Evolutionary conservation across 23 tunicate species (phyloP).

Genomic region (Halocynthia roretzi): DNA sequence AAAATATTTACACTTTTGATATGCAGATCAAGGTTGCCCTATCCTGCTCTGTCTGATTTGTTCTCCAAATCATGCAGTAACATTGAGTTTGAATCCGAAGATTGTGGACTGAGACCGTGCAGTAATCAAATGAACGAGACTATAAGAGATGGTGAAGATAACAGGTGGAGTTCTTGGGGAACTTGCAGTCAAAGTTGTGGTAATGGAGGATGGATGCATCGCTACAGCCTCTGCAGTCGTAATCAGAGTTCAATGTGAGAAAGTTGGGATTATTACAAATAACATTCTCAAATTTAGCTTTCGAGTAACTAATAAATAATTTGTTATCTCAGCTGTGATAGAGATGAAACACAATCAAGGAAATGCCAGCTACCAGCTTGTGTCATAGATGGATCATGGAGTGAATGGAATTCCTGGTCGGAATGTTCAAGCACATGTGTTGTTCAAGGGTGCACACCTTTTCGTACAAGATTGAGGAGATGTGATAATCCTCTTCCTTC

Average conservation of each 20-base stretch:
- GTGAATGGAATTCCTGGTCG: constrained; percentile 3
- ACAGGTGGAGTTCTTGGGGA: constrained; percentile 1
- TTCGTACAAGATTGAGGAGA: constrained; percentile 2
- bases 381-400: constrained; percentile 4
- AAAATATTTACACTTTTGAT: neutral
- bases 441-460: neutral
- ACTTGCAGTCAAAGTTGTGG: constrained; percentile 4
- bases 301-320: neutral
- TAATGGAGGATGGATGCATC: constrained; percentile 16
- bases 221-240: neutral
- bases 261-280: neutral
- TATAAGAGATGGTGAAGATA: neutral
- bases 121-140: neutral
- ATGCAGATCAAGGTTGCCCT: neutral
- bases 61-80: neutral
- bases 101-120: neutral
- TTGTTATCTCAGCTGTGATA: neutral
- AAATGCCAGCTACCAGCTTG: constrained; percentile 4
- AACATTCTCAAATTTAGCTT: neutral
- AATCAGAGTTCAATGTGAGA: too few species aligned
- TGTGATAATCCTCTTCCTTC: constrained; percentile 5
- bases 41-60: neutral
- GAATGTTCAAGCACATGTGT: constrained; percentile 6
- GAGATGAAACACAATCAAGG: neutral
- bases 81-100: neutral